A percentile compares a stretch with the other conserved stretches of the same genome.
phyloP scores from a whole-genome alignment of 2,888 invertebrate species.

The Agrochola litura region DNA sequence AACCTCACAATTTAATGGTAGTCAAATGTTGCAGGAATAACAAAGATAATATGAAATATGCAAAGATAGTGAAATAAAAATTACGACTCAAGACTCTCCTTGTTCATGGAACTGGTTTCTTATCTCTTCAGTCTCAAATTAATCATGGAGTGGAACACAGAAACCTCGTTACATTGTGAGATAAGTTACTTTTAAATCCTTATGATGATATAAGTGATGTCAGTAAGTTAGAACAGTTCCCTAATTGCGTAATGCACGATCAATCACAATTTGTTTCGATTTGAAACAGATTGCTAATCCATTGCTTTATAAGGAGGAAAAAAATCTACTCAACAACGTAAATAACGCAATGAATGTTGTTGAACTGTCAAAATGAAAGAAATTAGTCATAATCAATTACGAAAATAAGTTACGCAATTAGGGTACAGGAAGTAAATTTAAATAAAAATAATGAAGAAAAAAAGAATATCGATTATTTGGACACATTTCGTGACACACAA shows the following conservation, averaged over 20 bases:
- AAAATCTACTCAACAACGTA: too few species aligned
- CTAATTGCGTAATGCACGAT: too few species aligned
- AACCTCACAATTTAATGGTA: constrained; percentile 25
- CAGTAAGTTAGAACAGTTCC: neutral
- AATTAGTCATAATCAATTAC: too few species aligned
- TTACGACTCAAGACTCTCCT: constrained; percentile 12
- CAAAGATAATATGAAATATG: constrained; percentile 35
- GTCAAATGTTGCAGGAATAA: constrained; percentile 29
- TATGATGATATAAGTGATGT: neutral
- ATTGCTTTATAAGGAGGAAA: too few species aligned
- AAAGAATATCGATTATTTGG: too few species aligned
- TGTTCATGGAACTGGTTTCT: constrained; percentile 41
- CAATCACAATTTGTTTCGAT: too few species aligned
- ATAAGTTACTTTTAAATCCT: constrained; percentile 27
- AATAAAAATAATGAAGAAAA: neutral
- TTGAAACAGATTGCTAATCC: too few species aligned
- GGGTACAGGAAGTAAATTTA: neutral
- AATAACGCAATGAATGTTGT: too few species aligned
- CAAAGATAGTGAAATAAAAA: constrained; percentile 27
- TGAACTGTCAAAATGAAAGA: too few species aligned
- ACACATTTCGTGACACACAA: too few species aligned
- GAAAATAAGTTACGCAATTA: too few species aligned
- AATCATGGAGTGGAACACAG: constrained; percentile 35
- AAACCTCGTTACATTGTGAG: constrained; percentile 36
- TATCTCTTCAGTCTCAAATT: constrained; percentile 40